Evolutionary conservation across 2,888 invertebrate genomes (phyloP).

Genomic region (Drosophila infuscata): DNA sequence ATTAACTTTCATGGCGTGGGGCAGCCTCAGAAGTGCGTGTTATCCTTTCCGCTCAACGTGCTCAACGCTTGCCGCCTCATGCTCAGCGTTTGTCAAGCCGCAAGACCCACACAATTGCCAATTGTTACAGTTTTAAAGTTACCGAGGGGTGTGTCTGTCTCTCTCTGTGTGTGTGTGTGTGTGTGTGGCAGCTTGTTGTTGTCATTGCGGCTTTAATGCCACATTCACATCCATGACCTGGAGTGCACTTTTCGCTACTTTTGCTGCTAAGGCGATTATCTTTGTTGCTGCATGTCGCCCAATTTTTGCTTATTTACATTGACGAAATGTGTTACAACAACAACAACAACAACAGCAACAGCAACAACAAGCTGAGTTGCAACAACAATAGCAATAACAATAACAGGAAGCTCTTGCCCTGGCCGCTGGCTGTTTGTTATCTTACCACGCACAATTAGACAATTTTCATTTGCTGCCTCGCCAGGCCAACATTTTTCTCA

Average conservation of each 20-base stretch:
- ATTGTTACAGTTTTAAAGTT: conserved; percentile 77
- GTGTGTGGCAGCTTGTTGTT: conserved; percentile 73
- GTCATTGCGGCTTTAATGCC: conserved; percentile 72
- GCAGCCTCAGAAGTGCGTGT: conserved; percentile 71
- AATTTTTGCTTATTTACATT: conserved; percentile 75
- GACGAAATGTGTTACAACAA: conserved; percentile 66
- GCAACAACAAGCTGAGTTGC: conserved; percentile 2
- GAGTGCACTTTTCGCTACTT: conserved; percentile 67
- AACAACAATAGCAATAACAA: conserved; percentile 55
- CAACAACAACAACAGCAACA: conserved; percentile 9
- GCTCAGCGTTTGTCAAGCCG: conserved; percentile 65
- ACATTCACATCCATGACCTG: conserved; percentile 57
- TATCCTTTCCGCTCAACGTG: conserved; percentile 66
- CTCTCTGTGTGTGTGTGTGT: not conserved
- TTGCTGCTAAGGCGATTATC: conserved; percentile 76
- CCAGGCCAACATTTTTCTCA: conserved; percentile 48
- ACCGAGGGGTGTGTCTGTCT: conserved; percentile 38
- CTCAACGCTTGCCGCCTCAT: not conserved
- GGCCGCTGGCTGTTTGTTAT: conserved; percentile 71
- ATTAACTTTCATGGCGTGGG: conserved; percentile 75
- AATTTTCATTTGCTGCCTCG: conserved; percentile 64
- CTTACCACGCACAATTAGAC: conserved; percentile 80
- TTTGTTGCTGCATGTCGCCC: conserved; percentile 60
- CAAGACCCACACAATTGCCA: conserved; percentile 80
- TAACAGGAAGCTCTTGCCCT: conserved; percentile 72